These are phyloP conservation scores for Myotis yumanensis DNA, from an alignment of 2,113 vertebrate species.

Conservation along the genomic window DNA sequence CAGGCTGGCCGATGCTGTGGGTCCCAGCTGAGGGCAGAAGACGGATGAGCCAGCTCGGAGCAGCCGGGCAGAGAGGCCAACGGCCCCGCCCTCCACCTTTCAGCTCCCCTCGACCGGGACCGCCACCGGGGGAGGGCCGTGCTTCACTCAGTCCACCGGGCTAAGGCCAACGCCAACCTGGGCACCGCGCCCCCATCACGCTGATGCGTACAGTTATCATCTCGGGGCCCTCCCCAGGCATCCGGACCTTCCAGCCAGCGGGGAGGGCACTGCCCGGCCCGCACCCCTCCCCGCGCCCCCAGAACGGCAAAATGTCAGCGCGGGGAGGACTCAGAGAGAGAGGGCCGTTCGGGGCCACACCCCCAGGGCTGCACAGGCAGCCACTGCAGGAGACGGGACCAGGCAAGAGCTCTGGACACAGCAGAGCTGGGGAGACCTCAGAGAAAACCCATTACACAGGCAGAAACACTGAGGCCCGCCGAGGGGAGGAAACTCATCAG, in stretches of 20 bases:
- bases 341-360: not conserved
- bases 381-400: rapidly evolving
- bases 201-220: not conserved
- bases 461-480: not conserved
- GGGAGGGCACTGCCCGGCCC: not conserved
- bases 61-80: not conserved
- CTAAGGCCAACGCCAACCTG: not conserved
- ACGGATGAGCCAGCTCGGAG: not conserved
- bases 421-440: not conserved
- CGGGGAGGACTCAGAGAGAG: not conserved
- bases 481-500: not conserved
- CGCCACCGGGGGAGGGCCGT: not conserved
- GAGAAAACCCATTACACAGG: not conserved
- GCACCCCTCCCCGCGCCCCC: too few species aligned
- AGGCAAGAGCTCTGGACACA: not conserved
- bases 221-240: not conserved
- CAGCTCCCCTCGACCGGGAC: too few species aligned
- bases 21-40: too few species aligned
- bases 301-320: not conserved
- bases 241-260: not conserved
- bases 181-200: not conserved
- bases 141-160: not conserved
- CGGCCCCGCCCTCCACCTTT: not conserved
- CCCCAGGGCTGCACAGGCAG: not conserved
- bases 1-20: too few species aligned